A percentile compares a stretch with the other conserved stretches of the same genome.
phyloP scores from a whole-genome alignment of 2,888 invertebrate genomes.

The Oligia strigilis region DNA sequence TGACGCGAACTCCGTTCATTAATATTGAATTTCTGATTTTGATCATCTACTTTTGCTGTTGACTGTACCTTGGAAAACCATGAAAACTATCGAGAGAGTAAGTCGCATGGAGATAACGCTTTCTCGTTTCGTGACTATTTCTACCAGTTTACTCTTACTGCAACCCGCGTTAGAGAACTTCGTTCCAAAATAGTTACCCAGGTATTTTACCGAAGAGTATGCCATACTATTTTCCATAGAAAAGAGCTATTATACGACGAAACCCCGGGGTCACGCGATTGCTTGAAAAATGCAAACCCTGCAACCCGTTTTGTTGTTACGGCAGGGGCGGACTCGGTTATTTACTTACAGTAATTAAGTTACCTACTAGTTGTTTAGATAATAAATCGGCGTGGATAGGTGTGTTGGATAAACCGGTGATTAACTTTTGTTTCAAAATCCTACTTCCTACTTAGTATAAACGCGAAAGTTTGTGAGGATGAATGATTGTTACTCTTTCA shows the following conservation, averaged over 20 bases:
- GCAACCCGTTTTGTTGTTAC: conserved; percentile 33
- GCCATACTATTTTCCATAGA: conserved; percentile 13
- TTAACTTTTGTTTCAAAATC: not conserved
- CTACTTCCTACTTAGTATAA: not conserved
- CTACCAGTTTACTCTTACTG: not conserved
- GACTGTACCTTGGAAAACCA: no score
- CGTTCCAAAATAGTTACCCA: not conserved
- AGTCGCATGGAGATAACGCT: no score
- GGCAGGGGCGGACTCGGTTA: conserved; percentile 14
- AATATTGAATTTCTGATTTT: no score
- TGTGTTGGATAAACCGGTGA: not conserved
- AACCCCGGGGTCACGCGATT: not conserved
- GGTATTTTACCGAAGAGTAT: not conserved
- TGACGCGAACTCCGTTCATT: no score
- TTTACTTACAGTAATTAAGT: not conserved
- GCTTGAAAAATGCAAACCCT: conserved; percentile 11
- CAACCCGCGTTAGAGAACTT: not conserved
- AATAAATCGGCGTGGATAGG: not conserved
- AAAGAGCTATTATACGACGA: conserved; percentile 8
- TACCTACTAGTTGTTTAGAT: not conserved
- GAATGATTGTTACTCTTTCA: not conserved
- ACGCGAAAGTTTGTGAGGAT: not conserved
- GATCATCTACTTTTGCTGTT: no score
- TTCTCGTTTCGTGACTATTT: not conserved
- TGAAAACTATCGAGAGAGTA: no score